Conservation (phyloP, 2,888 invertebrate species). For the Tribolium freemani region DNA sequence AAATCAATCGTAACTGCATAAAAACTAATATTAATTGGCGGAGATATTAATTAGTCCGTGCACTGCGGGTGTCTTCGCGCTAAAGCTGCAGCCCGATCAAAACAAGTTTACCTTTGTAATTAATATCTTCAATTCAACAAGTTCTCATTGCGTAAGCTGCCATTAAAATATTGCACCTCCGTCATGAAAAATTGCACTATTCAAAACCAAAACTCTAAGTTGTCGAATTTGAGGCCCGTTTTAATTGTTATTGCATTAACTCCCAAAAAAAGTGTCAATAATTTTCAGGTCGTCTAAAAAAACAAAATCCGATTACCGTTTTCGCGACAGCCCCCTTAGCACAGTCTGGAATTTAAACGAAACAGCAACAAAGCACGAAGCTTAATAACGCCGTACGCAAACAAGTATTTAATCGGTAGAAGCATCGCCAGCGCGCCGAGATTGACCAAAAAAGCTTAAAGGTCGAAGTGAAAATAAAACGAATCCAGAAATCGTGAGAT, state of each 20-base stretch:
- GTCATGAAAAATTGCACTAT: constrained; percentile 31
- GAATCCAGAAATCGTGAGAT: constrained; percentile 57
- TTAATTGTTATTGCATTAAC: too few species aligned
- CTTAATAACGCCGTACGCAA: constrained; percentile 40
- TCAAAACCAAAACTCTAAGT: too few species aligned
- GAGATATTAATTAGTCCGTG: constrained; percentile 54
- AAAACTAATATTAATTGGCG: constrained; percentile 56
- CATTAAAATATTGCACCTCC: constrained; percentile 42
- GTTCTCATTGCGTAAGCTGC: constrained; percentile 31
- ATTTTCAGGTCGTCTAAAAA: not conserved
- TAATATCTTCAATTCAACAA: constrained; percentile 45
- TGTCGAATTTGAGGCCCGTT: too few species aligned
- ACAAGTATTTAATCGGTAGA: constrained; percentile 52
- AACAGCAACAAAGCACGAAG: constrained; percentile 17
- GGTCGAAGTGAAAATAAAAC: constrained; percentile 48
- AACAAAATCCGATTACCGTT: constrained; percentile 14
- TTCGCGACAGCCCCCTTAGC: not conserved
- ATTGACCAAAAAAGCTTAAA: constrained; percentile 47
- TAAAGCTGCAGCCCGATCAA: constrained; percentile 41
- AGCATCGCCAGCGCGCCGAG: constrained; percentile 46
- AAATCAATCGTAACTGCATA: constrained; percentile 54
- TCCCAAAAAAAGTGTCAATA: too few species aligned
- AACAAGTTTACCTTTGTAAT: constrained; percentile 44
- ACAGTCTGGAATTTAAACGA: constrained; percentile 16
- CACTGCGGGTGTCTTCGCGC: constrained; percentile 52